Evolutionary conservation across 2,113 vertebrate species (phyloP).

Genomic region (Labeo rohita): DNA sequence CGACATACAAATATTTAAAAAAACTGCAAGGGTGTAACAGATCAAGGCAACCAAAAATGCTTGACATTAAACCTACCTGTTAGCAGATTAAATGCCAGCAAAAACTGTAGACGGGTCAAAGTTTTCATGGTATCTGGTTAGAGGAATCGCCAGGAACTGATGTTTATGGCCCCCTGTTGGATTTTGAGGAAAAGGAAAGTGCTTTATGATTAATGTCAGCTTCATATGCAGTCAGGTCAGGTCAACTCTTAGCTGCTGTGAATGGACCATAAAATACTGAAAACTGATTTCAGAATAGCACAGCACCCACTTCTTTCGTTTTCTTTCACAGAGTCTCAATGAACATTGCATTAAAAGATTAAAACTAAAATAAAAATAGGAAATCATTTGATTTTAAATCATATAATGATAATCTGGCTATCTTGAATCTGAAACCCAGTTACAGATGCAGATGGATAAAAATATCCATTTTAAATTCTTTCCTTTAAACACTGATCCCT

Average conservation of each 20-base stretch:
- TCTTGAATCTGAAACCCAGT: too few species aligned
- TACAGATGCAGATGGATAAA: not conserved
- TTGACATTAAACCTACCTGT: not conserved
- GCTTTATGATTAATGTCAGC: constrained; percentile 36
- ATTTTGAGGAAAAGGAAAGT: constrained; percentile 43
- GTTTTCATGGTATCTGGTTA: constrained; percentile 30
- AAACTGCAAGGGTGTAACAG: not conserved
- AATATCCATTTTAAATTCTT: constrained; percentile 2
- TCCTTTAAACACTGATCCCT: not conserved
- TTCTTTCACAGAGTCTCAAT: not conserved
- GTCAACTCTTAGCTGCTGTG: constrained; percentile 2
- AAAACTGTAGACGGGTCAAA: not conserved
- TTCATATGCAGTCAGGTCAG: constrained; percentile 30
- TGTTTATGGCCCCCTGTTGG: constrained; percentile 65
- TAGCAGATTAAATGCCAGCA: constrained; percentile 3
- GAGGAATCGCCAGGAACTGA: constrained; percentile 58
- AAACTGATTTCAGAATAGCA: not conserved
- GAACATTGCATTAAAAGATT: not conserved
- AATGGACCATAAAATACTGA: not conserved
- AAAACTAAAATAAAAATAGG: not conserved
- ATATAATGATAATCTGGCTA: not conserved
- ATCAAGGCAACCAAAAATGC: not conserved
- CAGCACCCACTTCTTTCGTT: not conserved
- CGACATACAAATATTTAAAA: not conserved
- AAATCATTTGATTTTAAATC: not conserved